Evolutionary conservation across 2,888 invertebrate genomes (phyloP).

Genomic region (Morinoia aosen): DNA sequence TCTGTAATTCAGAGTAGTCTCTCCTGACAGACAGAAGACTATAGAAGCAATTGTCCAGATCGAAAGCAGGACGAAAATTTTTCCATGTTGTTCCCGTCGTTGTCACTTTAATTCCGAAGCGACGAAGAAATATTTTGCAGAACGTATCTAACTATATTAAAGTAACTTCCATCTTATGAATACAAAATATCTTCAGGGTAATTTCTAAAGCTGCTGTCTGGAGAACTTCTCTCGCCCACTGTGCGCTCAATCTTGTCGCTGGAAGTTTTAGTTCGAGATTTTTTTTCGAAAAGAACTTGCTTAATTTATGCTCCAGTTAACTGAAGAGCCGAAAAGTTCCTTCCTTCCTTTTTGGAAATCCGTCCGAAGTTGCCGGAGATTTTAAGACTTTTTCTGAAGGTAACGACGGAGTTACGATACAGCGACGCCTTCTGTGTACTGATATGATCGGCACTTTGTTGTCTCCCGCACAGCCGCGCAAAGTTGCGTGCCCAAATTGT

Average conservation of each 20-base stretch:
- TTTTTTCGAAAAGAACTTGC: neutral
- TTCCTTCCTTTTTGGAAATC: neutral
- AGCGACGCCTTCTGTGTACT: neutral
- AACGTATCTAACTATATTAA: neutral
- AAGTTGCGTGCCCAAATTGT: neutral
- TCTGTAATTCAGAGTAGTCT: too few species aligned
- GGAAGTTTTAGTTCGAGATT: neutral
- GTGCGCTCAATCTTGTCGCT: neutral
- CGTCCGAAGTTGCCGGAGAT: neutral
- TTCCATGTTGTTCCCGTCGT: neutral
- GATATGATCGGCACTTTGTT: neutral
- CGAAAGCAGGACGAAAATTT: too few species aligned
- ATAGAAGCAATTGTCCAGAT: too few species aligned
- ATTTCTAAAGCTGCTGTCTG: neutral
- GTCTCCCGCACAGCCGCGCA: neutral
- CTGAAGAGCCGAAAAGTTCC: conserved; percentile 15
- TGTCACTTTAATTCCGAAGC: neutral
- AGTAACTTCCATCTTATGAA: neutral
- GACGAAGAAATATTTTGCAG: neutral
- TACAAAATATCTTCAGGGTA: neutral
- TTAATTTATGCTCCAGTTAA: conserved; percentile 28
- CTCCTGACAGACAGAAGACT: too few species aligned
- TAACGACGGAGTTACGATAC: neutral
- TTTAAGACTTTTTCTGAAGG: neutral
- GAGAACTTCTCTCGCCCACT: neutral